phyloP scores from a whole-genome alignment of 2,113 vertebrate species.

The Pteruthius melanotis region DNA sequence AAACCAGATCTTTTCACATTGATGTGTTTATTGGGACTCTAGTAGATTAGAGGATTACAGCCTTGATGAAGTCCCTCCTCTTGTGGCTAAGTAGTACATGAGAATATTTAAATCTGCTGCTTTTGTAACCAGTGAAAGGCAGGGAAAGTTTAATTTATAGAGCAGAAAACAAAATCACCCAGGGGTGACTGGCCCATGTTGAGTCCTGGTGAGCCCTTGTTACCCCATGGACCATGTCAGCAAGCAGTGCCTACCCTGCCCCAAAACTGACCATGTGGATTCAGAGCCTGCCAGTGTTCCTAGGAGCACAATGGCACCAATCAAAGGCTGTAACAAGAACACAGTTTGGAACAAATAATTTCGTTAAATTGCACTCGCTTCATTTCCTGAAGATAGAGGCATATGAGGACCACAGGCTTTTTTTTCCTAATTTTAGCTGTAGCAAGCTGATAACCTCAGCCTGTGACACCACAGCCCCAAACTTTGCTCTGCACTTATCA shows the following conservation, averaged over 20 bases:
- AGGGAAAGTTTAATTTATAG: background rate
- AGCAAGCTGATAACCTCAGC: constrained; percentile 28
- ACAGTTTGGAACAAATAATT: background rate
- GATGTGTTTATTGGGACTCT: background rate
- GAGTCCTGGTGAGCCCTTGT: background rate
- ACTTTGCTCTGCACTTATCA: constrained; percentile 18
- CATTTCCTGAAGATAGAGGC: background rate
- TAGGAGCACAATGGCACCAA: background rate
- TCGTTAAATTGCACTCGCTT: background rate
- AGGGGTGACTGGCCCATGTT: no score
- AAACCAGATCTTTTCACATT: background rate
- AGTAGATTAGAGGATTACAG: background rate
- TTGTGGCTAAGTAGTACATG: background rate
- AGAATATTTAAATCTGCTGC: background rate
- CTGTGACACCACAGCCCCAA: background rate
- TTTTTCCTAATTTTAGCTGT: background rate
- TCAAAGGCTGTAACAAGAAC: background rate
- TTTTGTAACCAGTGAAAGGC: background rate
- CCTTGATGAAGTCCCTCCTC: background rate
- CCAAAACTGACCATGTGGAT: background rate
- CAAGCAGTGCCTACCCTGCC: background rate
- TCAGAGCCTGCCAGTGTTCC: background rate
- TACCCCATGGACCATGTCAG: background rate
- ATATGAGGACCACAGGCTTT: background rate
- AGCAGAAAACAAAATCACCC: background rate